Evolutionary conservation across 2,113 vertebrate genomes (phyloP).

Genomic region (Pachyramphus minor): DNA sequence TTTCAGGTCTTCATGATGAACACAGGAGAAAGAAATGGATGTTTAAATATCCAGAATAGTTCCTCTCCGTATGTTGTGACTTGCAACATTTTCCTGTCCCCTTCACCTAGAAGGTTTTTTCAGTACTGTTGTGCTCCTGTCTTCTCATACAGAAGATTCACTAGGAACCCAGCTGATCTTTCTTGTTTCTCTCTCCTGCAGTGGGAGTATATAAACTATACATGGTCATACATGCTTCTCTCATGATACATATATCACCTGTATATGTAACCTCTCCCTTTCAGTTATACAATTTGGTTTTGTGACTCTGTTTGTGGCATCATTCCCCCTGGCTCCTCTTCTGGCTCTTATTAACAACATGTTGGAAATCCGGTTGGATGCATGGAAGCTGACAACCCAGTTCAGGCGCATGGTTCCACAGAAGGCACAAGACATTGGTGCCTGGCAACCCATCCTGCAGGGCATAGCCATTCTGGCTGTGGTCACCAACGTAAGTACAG

Average conservation of each 20-base stretch:
- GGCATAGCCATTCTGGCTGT: conserved; percentile 89
- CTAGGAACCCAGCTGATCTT: not conserved
- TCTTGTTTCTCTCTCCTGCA: not conserved
- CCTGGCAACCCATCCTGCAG: conserved; percentile 94
- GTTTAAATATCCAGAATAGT: not conserved
- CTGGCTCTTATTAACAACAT: conserved; percentile 92
- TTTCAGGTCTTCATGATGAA: not conserved
- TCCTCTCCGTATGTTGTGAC: not conserved
- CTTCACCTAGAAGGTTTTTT: not conserved
- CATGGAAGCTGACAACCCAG: conserved; percentile 92
- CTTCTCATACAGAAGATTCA: not conserved
- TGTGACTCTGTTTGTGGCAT: conserved; percentile 93
- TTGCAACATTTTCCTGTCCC: not conserved
- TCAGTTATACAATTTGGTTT: conserved; percentile 97
- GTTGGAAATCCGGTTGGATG: conserved; percentile 89
- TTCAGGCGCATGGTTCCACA: conserved; percentile 86
- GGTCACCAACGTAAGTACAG: conserved; percentile 85
- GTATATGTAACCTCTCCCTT: conserved; percentile 46
- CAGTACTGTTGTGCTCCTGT: not conserved
- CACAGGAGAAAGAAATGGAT: not conserved
- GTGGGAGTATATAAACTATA: not conserved
- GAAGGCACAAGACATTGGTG: conserved; percentile 89
- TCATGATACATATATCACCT: too few relatives aligned
- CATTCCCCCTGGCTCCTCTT: conserved; percentile 91
- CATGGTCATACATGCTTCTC: not conserved